Percentiles rank a stretch among this genome's conserved stretches.
Evolutionary conservation across 2,888 invertebrate genomes (phyloP).

Genomic region (Aphidius colemani): DNA sequence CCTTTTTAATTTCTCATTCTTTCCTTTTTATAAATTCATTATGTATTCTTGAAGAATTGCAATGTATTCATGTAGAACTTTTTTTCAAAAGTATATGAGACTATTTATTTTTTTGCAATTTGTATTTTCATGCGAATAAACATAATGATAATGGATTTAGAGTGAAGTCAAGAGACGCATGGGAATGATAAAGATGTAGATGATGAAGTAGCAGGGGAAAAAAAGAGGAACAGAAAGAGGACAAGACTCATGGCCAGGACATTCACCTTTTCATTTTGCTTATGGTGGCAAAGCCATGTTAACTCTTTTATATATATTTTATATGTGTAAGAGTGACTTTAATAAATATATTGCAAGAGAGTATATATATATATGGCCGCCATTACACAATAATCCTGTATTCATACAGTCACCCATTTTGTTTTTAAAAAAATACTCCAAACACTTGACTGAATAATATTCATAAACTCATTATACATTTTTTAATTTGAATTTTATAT

Average conservation of each 20-base stretch:
- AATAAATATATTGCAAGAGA: conserved; percentile 8
- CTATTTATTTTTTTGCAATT: neutral
- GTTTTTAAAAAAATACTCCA: conserved; percentile 35
- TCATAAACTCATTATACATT: neutral
- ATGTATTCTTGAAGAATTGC: conserved; percentile 3
- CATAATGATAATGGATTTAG: neutral
- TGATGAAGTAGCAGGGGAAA: conserved; percentile 13
- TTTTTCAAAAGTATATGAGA: neutral
- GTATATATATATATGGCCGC: conserved; percentile 42
- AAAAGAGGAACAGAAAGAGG: conserved; percentile 22
- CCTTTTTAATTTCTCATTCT: neutral
- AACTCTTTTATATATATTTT: conserved; percentile 16
- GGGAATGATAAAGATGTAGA: conserved; percentile 8
- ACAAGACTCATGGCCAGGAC: conserved; percentile 28
- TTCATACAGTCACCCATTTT: conserved; percentile 44
- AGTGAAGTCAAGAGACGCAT: neutral
- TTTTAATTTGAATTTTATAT: conserved; percentile 14
- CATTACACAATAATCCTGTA: conserved; percentile 53
- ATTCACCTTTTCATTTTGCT: conserved; percentile 26
- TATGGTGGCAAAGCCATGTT: conserved; percentile 36
- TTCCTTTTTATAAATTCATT: conserved; percentile 1
- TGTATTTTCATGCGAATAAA: neutral
- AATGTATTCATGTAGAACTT: neutral
- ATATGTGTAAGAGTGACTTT: conserved; percentile 27
- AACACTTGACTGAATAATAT: too few relatives aligned